Percentiles rank a stretch among this genome's conserved stretches.
phyloP scores from a whole-genome alignment of 2,888 invertebrate genomes.

The Aromia moschata region DNA sequence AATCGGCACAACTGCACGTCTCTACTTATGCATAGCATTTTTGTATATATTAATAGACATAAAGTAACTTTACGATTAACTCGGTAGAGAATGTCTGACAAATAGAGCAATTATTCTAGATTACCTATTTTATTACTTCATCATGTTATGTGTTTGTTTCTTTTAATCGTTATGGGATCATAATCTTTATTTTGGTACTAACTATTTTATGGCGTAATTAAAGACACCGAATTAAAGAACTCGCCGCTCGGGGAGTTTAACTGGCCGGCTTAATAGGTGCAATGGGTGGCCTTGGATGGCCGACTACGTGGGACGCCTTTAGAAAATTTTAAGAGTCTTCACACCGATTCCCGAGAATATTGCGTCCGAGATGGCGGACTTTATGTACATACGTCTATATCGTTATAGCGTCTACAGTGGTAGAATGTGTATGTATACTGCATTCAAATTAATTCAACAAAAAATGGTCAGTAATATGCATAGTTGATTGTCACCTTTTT shows the following conservation, averaged over 20 bases:
- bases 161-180: not conserved
- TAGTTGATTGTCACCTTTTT: too few relatives aligned
- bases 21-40: too few relatives aligned
- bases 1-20: too few relatives aligned
- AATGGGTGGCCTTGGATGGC: not conserved
- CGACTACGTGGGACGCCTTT: not conserved
- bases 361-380: not conserved
- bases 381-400: too few relatives aligned
- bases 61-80: too few relatives aligned
- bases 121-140: not conserved
- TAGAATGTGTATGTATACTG: too few relatives aligned
- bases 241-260: not conserved
- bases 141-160: not conserved
- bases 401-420: too few relatives aligned
- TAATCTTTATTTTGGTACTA: not conserved
- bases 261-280: not conserved
- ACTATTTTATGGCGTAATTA: conserved; percentile 1
- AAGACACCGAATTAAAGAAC: conserved; percentile 2
- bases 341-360: not conserved
- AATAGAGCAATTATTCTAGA: too few relatives aligned
- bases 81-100: too few relatives aligned
- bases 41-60: too few relatives aligned
- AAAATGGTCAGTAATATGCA: too few relatives aligned
- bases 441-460: too few relatives aligned
- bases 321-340: not conserved